Conservation (phyloP, 2,888 invertebrate species). For the Epirrhoe alternata region DNA sequence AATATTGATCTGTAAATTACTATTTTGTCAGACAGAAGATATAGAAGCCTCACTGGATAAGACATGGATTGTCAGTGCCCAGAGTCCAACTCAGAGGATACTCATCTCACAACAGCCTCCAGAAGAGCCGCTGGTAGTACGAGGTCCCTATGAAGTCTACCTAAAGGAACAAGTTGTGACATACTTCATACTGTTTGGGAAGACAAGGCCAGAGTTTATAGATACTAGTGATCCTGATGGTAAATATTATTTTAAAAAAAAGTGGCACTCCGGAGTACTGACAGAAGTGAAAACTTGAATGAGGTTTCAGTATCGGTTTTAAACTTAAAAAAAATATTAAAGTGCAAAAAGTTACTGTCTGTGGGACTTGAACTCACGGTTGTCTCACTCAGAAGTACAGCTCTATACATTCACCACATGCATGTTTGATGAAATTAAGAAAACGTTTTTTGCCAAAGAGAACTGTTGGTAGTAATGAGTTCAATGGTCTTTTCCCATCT, state of each 20-base stretch:
- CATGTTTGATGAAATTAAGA: too few species aligned
- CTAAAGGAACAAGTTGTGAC: constrained; percentile 89
- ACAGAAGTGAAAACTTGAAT: too few species aligned
- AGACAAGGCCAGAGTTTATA: constrained; percentile 76
- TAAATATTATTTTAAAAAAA: too few species aligned
- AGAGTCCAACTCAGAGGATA: constrained; percentile 90
- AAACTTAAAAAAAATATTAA: too few species aligned
- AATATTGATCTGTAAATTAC: constrained; percentile 36
- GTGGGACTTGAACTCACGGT: too few species aligned
- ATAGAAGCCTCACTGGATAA: constrained; percentile 91
- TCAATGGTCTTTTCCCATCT: not conserved
- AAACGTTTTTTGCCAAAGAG: too few species aligned
- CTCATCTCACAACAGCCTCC: constrained; percentile 87
- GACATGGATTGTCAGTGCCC: constrained; percentile 96
- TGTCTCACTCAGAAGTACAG: too few species aligned
- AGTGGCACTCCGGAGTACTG: too few species aligned
- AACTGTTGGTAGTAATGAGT: too few species aligned
- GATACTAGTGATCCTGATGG: constrained; percentile 88
- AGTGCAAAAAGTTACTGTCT: too few species aligned
- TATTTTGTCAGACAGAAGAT: constrained; percentile 85
- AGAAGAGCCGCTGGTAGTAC: constrained; percentile 89
- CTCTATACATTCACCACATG: too few species aligned
- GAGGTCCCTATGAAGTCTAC: constrained; percentile 94
- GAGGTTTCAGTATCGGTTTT: too few species aligned
- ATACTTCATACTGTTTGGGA: constrained; percentile 93